phyloP scores from a whole-genome alignment of 2,113 vertebrate genomes.

The Myanophis thanlyinensis region DNA sequence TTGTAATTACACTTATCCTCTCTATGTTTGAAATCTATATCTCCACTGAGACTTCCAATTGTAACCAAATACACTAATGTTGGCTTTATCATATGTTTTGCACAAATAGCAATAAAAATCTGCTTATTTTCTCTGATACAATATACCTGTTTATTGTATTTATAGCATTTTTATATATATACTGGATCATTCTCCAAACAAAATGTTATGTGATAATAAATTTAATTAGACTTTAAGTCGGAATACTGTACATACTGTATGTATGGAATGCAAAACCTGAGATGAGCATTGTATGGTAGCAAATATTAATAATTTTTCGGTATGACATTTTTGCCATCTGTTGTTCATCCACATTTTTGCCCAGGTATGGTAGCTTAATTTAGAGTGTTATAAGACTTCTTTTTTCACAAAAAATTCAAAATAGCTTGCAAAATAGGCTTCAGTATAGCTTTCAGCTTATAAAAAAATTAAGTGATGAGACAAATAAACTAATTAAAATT shows the following conservation, averaged over 20 bases:
- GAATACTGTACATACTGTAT: too few species aligned
- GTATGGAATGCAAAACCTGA: neutral
- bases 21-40: neutral
- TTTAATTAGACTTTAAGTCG: neutral
- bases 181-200: neutral
- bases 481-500: neutral
- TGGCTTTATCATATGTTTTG: neutral
- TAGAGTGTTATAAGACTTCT: neutral
- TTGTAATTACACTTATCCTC: neutral
- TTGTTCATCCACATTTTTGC: neutral
- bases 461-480: neutral
- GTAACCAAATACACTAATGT: neutral
- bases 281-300: neutral
- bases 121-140: neutral
- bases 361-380: neutral
- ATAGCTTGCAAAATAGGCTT: neutral
- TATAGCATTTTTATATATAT: too few species aligned
- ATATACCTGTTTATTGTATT: neutral
- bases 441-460: neutral
- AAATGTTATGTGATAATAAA: neutral
- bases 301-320: neutral
- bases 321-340: neutral
- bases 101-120: neutral
- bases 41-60: neutral
- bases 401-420: neutral